phyloP scores from a whole-genome alignment of 30 jellyfish, hydroid and myxozoan species.

The Aurelia sp. region DNA sequence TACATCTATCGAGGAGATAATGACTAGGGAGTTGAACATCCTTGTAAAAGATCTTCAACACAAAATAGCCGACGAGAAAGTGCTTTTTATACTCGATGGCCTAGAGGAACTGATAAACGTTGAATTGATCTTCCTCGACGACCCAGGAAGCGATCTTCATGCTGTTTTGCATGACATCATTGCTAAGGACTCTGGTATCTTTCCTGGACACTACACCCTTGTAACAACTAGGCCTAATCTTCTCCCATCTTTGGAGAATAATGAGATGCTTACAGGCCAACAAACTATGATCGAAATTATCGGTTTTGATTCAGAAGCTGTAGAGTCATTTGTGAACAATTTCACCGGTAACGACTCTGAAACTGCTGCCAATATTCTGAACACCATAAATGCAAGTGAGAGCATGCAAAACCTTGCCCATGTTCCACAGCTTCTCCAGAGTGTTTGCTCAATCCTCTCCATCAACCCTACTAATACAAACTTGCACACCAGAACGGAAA shows the following conservation, averaged over 20 bases:
- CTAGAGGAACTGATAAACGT: slow-evolving; percentile 1
- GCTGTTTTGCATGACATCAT: not conserved
- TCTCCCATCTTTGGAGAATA: not conserved
- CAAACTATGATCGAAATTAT: slow-evolving; percentile 1
- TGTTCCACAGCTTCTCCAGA: slow-evolving; percentile 7
- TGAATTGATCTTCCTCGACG: not conserved
- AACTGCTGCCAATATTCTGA: not conserved
- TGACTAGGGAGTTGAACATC: not conserved
- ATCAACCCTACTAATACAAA: not conserved
- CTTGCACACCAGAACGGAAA: slow-evolving; percentile 5
- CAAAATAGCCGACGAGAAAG: not conserved
- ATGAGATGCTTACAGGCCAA: not conserved
- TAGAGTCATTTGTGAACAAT: not conserved
- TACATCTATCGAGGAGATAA: not conserved
- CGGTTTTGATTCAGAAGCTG: slow-evolving; percentile 1
- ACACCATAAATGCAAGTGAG: not conserved
- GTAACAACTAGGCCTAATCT: slow-evolving; percentile 8
- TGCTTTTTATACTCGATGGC: not conserved
- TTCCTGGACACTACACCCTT: not conserved
- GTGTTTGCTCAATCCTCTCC: not conserved
- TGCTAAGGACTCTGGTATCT: not conserved
- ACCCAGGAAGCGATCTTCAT: not conserved
- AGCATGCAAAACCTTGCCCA: not conserved
- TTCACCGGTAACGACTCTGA: not conserved
- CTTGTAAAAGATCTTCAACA: not conserved